A percentile compares a stretch with the other conserved stretches of the same genome.
Evolutionary conservation across 2,888 invertebrate species (phyloP).

Genomic region (Myathropa florea): DNA sequence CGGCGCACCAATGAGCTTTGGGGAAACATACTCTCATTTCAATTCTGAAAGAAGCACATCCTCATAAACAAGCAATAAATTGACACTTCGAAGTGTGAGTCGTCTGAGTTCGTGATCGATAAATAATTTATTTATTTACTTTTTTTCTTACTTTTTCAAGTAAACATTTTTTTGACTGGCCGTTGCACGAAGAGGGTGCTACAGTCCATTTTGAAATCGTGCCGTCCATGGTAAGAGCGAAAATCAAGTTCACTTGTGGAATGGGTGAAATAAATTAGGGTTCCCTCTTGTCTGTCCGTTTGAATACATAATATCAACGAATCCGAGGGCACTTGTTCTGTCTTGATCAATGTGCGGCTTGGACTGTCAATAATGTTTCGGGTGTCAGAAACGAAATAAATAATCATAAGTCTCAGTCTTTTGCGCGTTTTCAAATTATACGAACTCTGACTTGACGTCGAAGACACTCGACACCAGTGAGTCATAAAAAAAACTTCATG

Average conservation of each 20-base stretch:
- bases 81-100: constrained; percentile 70
- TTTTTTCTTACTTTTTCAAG: constrained; percentile 9
- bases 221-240: constrained; percentile 33
- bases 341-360: constrained; percentile 54
- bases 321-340: constrained; percentile 43
- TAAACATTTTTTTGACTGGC: constrained; percentile 29
- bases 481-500: constrained; percentile 30
- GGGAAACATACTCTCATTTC: constrained; percentile 53
- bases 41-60: constrained; percentile 60
- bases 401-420: constrained; percentile 51
- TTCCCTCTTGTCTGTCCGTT: constrained; percentile 25
- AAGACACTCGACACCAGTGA: constrained; percentile 37
- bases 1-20: constrained; percentile 42
- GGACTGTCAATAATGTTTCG: constrained; percentile 50
- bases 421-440: constrained; percentile 14
- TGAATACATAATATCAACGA: constrained; percentile 61
- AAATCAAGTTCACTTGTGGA: constrained; percentile 27
- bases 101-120: constrained; percentile 61
- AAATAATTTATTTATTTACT: constrained; percentile 48
- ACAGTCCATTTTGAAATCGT: constrained; percentile 41
- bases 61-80: constrained; percentile 69
- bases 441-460: not conserved
- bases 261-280: constrained; percentile 67
- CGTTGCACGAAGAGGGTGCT: constrained; percentile 13
- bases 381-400: constrained; percentile 55